A percentile compares a stretch with the other conserved stretches of the same genome.
These are phyloP conservation scores for Holocentrus rufus DNA, from an alignment of 2,797 vertebrate genomes.

Conservation along the genomic window DNA sequence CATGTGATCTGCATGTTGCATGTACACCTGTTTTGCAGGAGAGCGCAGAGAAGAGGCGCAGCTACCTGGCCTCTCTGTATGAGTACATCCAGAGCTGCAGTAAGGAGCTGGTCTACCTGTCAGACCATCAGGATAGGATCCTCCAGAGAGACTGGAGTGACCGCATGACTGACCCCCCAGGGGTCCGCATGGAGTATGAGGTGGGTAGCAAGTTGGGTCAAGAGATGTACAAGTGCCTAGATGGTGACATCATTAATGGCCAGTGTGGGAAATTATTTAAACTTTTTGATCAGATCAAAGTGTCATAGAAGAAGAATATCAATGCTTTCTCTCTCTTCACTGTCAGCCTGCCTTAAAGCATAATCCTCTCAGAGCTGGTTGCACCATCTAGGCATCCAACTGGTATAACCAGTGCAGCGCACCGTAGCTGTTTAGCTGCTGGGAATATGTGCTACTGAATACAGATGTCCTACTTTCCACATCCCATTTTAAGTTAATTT, in stretches of 20 bases:
- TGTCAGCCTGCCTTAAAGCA: conserved; percentile 1
- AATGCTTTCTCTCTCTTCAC: conserved; percentile 21
- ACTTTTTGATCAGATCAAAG: too few species aligned
- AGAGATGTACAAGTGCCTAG: too few species aligned
- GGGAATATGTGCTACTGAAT: neutral
- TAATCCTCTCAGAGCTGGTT: neutral
- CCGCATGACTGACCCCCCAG: conserved; percentile 81
- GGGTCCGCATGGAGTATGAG: conserved; percentile 87
- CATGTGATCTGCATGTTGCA: neutral
- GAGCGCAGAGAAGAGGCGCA: conserved; percentile 80
- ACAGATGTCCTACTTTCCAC: neutral
- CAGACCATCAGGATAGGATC: conserved; percentile 87
- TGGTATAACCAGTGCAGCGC: conserved; percentile 25
- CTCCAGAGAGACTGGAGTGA: conserved; percentile 94
- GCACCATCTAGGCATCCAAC: neutral
- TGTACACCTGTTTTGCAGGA: conserved; percentile 78
- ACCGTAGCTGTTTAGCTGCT: neutral
- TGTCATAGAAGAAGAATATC: too few species aligned
- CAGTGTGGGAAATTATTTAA: too few species aligned
- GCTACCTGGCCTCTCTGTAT: conserved; percentile 87
- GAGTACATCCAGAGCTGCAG: conserved; percentile 91
- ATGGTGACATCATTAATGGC: too few species aligned
- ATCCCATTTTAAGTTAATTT: neutral
- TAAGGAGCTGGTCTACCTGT: conserved; percentile 88
- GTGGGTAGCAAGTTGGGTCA: conserved; percentile 68